These are phyloP conservation scores for Plumapathes pennacea DNA, from an alignment of 92 coral and sea anemone species.

Conservation along the genomic window DNA sequence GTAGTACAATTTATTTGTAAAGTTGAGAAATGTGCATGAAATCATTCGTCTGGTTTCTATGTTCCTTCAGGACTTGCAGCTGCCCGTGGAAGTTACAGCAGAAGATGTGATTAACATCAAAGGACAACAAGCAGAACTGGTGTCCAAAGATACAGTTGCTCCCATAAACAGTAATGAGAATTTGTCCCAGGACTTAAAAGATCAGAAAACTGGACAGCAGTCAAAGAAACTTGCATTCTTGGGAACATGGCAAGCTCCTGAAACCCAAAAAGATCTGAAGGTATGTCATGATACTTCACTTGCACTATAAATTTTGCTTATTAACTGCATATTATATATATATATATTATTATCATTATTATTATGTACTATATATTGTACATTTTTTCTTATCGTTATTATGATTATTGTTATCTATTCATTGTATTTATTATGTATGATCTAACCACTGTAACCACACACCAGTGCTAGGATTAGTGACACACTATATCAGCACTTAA, in stretches of 20 bases:
- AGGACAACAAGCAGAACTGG: constrained; percentile 51
- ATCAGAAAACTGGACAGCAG: constrained; percentile 18
- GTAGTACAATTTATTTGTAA: too few species aligned
- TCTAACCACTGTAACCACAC: too few species aligned
- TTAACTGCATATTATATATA: background rate
- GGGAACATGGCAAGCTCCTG: constrained; percentile 57
- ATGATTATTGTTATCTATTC: too few species aligned
- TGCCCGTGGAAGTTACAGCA: constrained; percentile 58
- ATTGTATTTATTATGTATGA: too few species aligned
- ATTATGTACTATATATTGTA: too few species aligned
- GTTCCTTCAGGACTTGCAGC: constrained; percentile 26
- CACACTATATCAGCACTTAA: too few species aligned
- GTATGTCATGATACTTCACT: constrained; percentile 7
- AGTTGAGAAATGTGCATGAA: too few species aligned
- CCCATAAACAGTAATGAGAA: constrained; percentile 31
- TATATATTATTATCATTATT: too few species aligned
- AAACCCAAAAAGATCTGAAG: constrained; percentile 32
- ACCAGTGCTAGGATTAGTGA: too few species aligned
- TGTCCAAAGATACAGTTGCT: constrained; percentile 18
- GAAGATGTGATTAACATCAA: constrained; percentile 70
- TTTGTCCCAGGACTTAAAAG: constrained; percentile 9
- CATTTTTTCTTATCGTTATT: too few species aligned
- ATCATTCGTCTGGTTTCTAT: background rate
- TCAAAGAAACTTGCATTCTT: constrained; percentile 42
- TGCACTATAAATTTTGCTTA: background rate